phyloP scores from a whole-genome alignment of 2,797 vertebrate genomes.

The Poecile montanus region DNA sequence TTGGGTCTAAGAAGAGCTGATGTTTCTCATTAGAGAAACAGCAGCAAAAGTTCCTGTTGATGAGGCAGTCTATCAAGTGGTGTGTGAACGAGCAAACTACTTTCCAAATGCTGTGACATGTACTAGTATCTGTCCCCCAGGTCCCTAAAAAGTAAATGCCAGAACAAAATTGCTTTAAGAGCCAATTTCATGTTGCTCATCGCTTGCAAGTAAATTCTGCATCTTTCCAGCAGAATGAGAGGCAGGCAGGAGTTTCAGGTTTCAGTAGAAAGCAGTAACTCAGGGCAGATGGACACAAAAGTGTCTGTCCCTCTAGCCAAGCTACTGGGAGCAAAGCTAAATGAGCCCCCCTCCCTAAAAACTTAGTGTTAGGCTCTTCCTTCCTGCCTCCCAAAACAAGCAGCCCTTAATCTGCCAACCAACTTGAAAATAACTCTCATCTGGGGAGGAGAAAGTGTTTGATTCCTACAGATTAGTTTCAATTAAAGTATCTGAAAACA shows the following conservation, averaged over 20 bases:
- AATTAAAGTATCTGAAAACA: neutral
- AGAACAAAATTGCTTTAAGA: neutral
- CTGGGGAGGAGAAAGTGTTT: neutral
- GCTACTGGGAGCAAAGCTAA: neutral
- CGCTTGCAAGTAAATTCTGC: neutral
- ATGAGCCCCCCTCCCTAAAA: neutral
- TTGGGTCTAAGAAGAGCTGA: neutral
- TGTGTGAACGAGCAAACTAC: neutral
- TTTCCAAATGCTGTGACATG: neutral
- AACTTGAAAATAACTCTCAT: neutral
- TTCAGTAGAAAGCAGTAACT: neutral
- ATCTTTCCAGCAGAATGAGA: neutral
- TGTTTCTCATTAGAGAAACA: neutral
- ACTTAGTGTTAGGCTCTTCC: fast-evolving
- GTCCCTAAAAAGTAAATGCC: neutral
- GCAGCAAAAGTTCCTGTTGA: neutral
- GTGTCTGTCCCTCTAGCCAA: neutral
- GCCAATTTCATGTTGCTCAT: neutral
- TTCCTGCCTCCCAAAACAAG: neutral
- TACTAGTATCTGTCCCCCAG: neutral
- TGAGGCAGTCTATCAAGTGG: neutral
- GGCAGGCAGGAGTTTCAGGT: neutral
- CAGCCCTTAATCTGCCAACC: neutral
- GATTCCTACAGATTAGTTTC: neutral
- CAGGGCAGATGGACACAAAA: neutral